Base-by-base conservation (phyloP, 2,888 invertebrate species). In the Drosophila neonasuta region DNA sequence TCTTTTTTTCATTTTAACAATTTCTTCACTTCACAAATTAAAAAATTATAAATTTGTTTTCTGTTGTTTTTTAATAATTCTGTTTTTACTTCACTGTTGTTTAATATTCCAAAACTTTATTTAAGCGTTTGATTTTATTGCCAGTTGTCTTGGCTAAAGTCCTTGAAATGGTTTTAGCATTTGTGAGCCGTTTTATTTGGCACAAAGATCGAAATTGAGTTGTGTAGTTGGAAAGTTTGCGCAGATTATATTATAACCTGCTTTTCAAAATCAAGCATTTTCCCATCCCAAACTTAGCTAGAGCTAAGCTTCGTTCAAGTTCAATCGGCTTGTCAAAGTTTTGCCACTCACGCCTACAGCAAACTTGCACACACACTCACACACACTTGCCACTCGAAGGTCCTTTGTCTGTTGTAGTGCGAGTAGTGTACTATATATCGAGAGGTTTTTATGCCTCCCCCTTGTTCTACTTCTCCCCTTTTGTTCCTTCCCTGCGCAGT, bases 321-420 rank as follows among this genome's bases (percentile, higher is more conserved):
- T 65, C 50, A 73, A 73, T 58, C 77, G 64, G 52, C 69, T 77
- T 65, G 74, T 65, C 61, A 65, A 74, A 62, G 61, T 77, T 68
- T 77, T 68, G 15, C 15, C n/a, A 54, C 46, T 55, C 20, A 54
- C 50, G 24, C 50, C 61, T 42, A 17, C 39, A 15, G 13, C 39
- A 15, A 13, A 39, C 15, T 41, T 41, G 7, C 13, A 13, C 13
- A 8, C 39, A 24, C 20, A 20, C 20, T 0, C 20, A 24, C 24
- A 24, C 24, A 13, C 13, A 8, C 39, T 17, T 42, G 41, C 11
- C 58, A 61, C 54, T 67, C 45, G 36, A 58, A 58, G 41, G 41
- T 52, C 48, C 20, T 72, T 74, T 72, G 57, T 77, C 55, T 60
- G 44, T 9, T n/a, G 6, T 11, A 45, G 15, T 13, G 24, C 44